Evolutionary conservation across 2,797 vertebrate species (phyloP), one percentile per base, ranked within the genome.

Genomic region (Gastrophryne carolinensis): DNA sequence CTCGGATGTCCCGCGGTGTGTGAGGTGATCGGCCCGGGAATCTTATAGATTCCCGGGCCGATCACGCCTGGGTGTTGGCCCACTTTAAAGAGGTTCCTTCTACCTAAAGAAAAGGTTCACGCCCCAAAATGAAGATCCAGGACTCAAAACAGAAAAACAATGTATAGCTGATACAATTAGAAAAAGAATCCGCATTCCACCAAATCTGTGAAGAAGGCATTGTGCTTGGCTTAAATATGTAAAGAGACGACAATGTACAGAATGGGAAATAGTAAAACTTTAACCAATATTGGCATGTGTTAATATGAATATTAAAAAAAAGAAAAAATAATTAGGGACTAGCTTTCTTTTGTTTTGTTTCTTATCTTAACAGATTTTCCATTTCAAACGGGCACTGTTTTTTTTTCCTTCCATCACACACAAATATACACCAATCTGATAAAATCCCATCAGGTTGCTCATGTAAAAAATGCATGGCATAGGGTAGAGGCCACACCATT

Each of bases 391-490:
- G 19, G 39, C 34, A 72, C 10, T 12, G 23, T 65, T 30, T 72
- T 63, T 67, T 44, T n/a, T 15, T 61, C 68, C 49, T 37, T 60
- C n/a, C 23, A n/a, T 64, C 29, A 49, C 60, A 58, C 15, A 49
- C 52, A 58, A 32, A 37, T 57, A 50, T 41, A 26, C 61, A 65
- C 12, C 30, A 26, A 34, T 64, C 49, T 65, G 57, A 72, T 64
- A 77, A 77, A 70, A 78, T 57, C 74, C 60, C 60, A 64, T 61
- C 39, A 72, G 75, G 49, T 39, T 50, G 26, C 44, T 39, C 50
- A 54, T 57, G 74, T 72, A 63, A 78, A n/a, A 78, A 75, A 68
- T 50, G 17, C 44, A 67, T 58, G 39, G 52, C 56, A 49, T 23
- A 62, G 50, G 56, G 58, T 29, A 52, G 44, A 17, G 21, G 12